A percentile compares a stretch with the other conserved stretches of the same genome.
Conservation (phyloP, 2,113 vertebrate species). For the Rostratula benghalensis region DNA sequence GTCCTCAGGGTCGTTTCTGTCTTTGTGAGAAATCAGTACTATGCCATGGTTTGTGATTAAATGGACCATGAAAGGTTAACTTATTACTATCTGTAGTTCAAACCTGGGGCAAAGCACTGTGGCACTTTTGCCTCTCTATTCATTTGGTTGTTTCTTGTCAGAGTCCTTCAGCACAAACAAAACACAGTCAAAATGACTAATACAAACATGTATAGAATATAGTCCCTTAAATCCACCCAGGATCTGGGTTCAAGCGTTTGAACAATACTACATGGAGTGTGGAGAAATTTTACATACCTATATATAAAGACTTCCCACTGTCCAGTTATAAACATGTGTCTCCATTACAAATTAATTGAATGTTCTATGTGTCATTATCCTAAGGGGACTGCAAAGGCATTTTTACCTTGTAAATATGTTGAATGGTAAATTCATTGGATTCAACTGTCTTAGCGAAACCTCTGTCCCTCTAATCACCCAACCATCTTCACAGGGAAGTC, state of each 20-base stretch:
- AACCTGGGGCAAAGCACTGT: not conserved
- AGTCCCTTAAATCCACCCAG: not conserved
- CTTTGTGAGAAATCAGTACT: not conserved
- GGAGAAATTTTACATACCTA: not conserved
- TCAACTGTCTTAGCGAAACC: not conserved
- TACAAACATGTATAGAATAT: not conserved
- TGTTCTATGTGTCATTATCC: not conserved
- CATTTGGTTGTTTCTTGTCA: not conserved
- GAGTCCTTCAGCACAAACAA: not conserved
- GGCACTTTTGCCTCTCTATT: not conserved
- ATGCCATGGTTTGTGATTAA: not conserved
- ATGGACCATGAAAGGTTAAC: not conserved
- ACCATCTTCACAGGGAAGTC: not conserved
- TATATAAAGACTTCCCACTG: not conserved
- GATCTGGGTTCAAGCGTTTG: accelerated
- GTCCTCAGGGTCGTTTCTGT: accelerated
- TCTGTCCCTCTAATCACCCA: not conserved
- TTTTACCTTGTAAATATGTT: not conserved
- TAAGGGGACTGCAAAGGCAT: not conserved
- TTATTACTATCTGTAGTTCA: not conserved
- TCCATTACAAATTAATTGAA: not conserved
- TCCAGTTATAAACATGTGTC: not conserved
- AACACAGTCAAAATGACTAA: not conserved
- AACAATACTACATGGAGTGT: not conserved
- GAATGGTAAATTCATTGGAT: not conserved